Percentiles rank a stretch among this genome's conserved stretches.
phyloP scores from a whole-genome alignment of 2,888 invertebrate species.

The Leucophenga montana region DNA sequence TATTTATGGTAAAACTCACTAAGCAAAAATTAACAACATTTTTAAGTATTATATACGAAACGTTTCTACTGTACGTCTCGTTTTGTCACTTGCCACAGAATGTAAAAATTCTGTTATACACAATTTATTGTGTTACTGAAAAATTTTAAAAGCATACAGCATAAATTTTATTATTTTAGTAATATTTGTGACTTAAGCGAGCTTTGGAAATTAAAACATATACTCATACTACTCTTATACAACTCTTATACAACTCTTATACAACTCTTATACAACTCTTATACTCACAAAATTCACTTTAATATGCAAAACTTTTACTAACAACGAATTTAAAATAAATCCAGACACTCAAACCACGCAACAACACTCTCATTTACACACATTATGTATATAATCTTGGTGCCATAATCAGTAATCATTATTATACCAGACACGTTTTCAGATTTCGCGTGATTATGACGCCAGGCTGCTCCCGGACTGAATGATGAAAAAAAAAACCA shows the following conservation, averaged over 20 bases:
- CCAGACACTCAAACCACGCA: slow-evolving; percentile 17
- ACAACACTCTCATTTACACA: slow-evolving; percentile 55
- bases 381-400: slow-evolving; percentile 64
- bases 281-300: neutral
- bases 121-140: no score
- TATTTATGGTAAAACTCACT: no score
- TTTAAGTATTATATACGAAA: no score
- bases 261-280: slow-evolving; percentile 4
- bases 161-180: no score
- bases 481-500: slow-evolving; percentile 27
- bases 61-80: no score
- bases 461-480: slow-evolving; percentile 45
- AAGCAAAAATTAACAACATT: no score
- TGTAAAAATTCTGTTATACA: no score
- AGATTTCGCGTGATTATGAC: slow-evolving; percentile 67
- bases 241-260: slow-evolving; percentile 1
- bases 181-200: no score
- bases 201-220: no score
- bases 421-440: slow-evolving; percentile 68
- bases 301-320: slow-evolving; percentile 2
- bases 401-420: slow-evolving; percentile 67
- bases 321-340: slow-evolving; percentile 10
- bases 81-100: no score
- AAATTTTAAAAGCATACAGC: no score
- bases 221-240: neutral